Evolutionary conservation across 2,113 vertebrate species (phyloP), one percentile per base, ranked within the genome.

Genomic region (Agelaius phoeniceus): DNA sequence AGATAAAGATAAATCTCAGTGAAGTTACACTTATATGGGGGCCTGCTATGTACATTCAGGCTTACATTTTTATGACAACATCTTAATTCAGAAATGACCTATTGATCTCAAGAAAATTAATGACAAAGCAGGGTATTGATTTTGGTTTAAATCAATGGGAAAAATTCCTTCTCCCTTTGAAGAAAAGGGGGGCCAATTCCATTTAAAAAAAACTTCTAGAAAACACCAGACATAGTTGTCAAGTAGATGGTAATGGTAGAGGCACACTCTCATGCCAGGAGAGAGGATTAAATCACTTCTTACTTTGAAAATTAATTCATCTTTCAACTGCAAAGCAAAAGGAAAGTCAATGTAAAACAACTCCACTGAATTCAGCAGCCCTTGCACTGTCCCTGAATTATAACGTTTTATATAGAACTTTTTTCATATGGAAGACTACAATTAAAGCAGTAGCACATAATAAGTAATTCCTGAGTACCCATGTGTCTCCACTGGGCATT

Each of bases 21-120:
- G 46, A 71, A 55, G 33, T 26, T 52, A 35, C 19, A 52, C 11
- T 59, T 58, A 6, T 4, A 46, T n/a, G 5, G 74, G 31, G 15
- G 20, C 13, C 24, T 24, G 20, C 51, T 65, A 6, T 39, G 33
- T 80, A 52, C 12, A 74, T 10, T 17, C 41, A 86, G 20, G 31
- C 28, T 10, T 67, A 61, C 7, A n/a, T 77, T 90, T 74, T 63
- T 63, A 71, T 52, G 31, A 81, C 43, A 86, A 71, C 9, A 75
- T 86, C 74, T 94, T 90, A 72, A 83, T 88, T 77, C 65, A 86
- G 20, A 92, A 77, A 88, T 75, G 33, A 61, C 79, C 44, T 84
- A 72, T 61, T 86, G 79, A 89, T 93, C 82, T 88, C 44, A 65
- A 48, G 11, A n/a, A 43, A 83, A 94, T 90, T 90, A 93, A 90